A percentile compares a stretch with the other conserved stretches of the same genome.
These are phyloP conservation scores for Lepidurus couesii DNA, from an alignment of 1,140 invertebrate genomes.

Conservation along the genomic window DNA sequence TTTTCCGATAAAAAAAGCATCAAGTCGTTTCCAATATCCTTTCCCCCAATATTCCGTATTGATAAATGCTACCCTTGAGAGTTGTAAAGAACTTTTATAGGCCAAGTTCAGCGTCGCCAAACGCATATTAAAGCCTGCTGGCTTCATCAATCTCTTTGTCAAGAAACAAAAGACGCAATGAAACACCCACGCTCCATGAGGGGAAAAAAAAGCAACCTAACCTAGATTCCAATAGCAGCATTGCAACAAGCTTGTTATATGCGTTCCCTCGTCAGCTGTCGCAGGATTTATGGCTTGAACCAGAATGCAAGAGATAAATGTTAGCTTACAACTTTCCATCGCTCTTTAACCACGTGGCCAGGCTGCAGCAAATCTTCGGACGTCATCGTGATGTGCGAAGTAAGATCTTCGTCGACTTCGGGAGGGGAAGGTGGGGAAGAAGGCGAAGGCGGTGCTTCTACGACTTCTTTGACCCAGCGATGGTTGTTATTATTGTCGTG, in stretches of 20 bases:
- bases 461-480: slow-evolving; percentile 26
- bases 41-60: not conserved
- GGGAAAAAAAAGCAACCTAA: not conserved
- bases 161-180: too few species aligned
- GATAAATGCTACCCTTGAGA: slow-evolving; percentile 7
- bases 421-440: slow-evolving; percentile 23
- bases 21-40: too few species aligned
- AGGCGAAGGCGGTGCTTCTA: slow-evolving; percentile 25
- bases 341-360: slow-evolving; percentile 92
- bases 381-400: slow-evolving; percentile 68
- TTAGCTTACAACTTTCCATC: slow-evolving; percentile 89
- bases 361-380: slow-evolving; percentile 91
- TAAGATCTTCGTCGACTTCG: slow-evolving; percentile 25
- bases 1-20: not conserved
- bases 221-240: not conserved
- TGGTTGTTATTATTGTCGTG: slow-evolving; percentile 16
- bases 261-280: too few species aligned
- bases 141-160: too few species aligned
- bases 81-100: too few species aligned
- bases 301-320: slow-evolving; percentile 24
- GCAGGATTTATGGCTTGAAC: too few species aligned
- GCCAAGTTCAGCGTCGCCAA: too few species aligned
- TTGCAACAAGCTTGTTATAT: not conserved
- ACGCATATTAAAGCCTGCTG: too few species aligned
- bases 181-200: too few species aligned